Percentiles rank a stretch among this genome's conserved stretches.
phyloP scores from a whole-genome alignment of 2,888 invertebrate genomes.

The Leptinotarsa haldemani region DNA sequence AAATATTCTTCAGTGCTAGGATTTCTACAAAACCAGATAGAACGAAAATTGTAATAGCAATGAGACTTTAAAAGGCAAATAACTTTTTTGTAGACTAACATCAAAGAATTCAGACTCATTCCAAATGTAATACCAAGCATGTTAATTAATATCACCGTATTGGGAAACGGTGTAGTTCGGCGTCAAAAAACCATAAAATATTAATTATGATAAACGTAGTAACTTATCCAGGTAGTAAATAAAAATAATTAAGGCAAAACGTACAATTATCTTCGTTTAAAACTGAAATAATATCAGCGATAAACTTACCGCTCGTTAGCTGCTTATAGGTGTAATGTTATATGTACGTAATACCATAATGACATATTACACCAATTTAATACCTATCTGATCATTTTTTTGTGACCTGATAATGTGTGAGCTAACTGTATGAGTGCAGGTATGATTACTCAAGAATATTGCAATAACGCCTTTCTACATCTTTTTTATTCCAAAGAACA shows the following conservation, averaged over 20 bases:
- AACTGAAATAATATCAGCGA: slow-evolving; percentile 6
- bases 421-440: too few relatives aligned
- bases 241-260: slow-evolving; percentile 14
- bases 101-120: too few relatives aligned
- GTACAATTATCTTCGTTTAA: slow-evolving; percentile 18
- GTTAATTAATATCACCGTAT: too few relatives aligned
- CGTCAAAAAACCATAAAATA: slow-evolving; percentile 4
- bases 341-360: slow-evolving; percentile 1
- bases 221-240: not conserved
- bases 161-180: not conserved
- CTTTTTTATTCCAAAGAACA: too few relatives aligned
- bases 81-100: too few relatives aligned
- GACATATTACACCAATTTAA: not conserved
- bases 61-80: too few relatives aligned
- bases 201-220: not conserved
- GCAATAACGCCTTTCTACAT: too few relatives aligned
- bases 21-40: too few relatives aligned
- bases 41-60: too few relatives aligned
- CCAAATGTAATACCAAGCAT: too few relatives aligned
- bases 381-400: not conserved
- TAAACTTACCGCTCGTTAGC: slow-evolving; percentile 10
- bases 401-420: not conserved
- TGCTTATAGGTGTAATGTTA: slow-evolving; percentile 22
- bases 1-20: too few relatives aligned
- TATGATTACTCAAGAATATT: too few relatives aligned